A percentile compares a stretch with the other conserved stretches of the same genome.
These are phyloP conservation scores for Heteromyza rotundicornis DNA, from an alignment of 2,888 invertebrate genomes.

Conservation along the genomic window DNA sequence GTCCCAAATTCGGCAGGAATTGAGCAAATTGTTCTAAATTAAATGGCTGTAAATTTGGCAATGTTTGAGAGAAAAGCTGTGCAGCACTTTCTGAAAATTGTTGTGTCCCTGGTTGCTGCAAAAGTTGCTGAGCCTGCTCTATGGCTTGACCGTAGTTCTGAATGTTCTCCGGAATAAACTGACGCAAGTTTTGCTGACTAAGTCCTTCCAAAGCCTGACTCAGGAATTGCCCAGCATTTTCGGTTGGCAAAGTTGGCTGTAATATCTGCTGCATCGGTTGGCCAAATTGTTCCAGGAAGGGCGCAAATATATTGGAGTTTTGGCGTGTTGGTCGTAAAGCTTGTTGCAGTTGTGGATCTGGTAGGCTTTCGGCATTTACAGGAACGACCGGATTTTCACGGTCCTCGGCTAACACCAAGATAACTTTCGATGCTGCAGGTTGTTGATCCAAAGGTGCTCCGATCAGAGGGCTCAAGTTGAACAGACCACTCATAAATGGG, in stretches of 20 bases:
- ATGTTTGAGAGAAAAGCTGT: constrained; percentile 7
- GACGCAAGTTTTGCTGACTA: not conserved
- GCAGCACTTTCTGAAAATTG: not conserved
- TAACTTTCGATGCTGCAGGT: constrained; percentile 45
- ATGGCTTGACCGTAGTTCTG: too few species aligned
- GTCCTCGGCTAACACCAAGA: constrained; percentile 51
- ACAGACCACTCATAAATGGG: constrained; percentile 42
- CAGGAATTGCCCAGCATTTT: constrained; percentile 3
- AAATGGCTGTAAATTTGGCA: not conserved
- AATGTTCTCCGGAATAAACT: not conserved
- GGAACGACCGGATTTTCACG: constrained; percentile 31
- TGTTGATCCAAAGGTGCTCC: constrained; percentile 34
- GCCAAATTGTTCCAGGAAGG: not conserved
- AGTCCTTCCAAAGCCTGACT: too few species aligned
- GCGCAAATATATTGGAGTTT: constrained; percentile 4
- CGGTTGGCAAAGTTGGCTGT: not conserved
- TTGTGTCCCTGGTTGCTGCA: too few species aligned
- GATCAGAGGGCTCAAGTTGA: constrained; percentile 36
- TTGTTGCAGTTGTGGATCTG: constrained; percentile 14
- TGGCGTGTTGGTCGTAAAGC: constrained; percentile 25
- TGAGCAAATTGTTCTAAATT: not conserved
- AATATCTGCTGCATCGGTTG: constrained; percentile 12
- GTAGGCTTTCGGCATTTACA: constrained; percentile 37
- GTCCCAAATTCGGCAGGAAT: constrained; percentile 13
- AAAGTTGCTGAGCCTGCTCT: too few species aligned